Conservation (phyloP, 2,888 invertebrate genomes). For the Pristionchus entomophagus region DNA sequence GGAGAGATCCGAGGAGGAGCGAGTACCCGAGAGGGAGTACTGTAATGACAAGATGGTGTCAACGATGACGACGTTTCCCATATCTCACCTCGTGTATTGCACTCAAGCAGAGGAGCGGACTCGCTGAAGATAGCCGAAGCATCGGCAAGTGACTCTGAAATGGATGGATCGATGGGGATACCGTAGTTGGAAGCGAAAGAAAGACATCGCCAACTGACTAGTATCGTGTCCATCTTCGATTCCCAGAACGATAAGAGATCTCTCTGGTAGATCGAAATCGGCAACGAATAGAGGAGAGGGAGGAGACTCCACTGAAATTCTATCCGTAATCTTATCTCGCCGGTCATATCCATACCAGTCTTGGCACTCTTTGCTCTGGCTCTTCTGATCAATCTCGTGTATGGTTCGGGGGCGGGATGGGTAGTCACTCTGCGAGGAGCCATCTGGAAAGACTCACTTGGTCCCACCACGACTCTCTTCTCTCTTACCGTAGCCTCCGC, state of each 20-base stretch:
- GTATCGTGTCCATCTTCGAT: constrained; percentile 61
- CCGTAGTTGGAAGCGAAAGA: too few relatives aligned
- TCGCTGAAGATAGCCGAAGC: not conserved
- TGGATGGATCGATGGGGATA: not conserved
- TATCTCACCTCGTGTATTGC: constrained; percentile 13
- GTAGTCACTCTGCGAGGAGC: not conserved
- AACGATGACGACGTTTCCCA: not conserved
- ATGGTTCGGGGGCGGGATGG: constrained; percentile 34
- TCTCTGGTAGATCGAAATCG: constrained; percentile 66
- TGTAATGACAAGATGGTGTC: not conserved
- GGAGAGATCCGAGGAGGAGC: constrained; percentile 50
- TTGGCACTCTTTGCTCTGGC: constrained; percentile 22
- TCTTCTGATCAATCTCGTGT: constrained; percentile 42
- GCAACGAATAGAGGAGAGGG: constrained; percentile 53
- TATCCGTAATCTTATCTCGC: not conserved
- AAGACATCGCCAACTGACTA: not conserved
- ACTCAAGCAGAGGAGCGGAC: not conserved
- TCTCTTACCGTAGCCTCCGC: constrained; percentile 27
- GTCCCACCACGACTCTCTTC: not conserved
- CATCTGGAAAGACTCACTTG: not conserved
- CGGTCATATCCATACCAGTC: not conserved
- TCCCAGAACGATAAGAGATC: constrained; percentile 63
- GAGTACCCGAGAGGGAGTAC: constrained; percentile 50
- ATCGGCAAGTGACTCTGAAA: constrained; percentile 34
- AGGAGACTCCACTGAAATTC: constrained; percentile 18